Evolutionary conservation across 2,113 vertebrate genomes (phyloP).

Genomic region (Aphyosemion australe): DNA sequence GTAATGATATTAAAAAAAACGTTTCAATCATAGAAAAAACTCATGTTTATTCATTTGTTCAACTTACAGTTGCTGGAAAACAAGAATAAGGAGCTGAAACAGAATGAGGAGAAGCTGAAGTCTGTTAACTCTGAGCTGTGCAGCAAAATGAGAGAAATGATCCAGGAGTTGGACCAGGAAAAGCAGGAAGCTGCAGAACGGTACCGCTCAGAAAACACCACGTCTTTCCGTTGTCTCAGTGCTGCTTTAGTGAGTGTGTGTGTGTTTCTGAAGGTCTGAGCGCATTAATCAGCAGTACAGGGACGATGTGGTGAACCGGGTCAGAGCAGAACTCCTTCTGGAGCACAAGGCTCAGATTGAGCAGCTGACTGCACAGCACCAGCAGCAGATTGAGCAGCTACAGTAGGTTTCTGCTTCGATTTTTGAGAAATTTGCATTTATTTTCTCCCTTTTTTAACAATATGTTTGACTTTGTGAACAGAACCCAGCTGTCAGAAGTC

Average conservation of each 20-base stretch:
- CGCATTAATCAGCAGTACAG: slow-evolving; percentile 89
- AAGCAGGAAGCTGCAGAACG: slow-evolving; percentile 89
- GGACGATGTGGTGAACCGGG: slow-evolving; percentile 86
- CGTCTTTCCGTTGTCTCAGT: neutral
- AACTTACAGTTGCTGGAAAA: slow-evolving; percentile 72
- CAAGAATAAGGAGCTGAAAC: slow-evolving; percentile 82
- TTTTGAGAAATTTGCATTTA: neutral
- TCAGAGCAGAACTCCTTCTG: slow-evolving; percentile 81
- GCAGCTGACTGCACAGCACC: slow-evolving; percentile 78
- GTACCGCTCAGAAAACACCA: slow-evolving; percentile 59
- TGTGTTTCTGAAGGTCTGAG: slow-evolving; percentile 76
- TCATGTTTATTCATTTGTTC: neutral
- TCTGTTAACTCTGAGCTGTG: slow-evolving; percentile 89
- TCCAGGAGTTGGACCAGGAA: slow-evolving; percentile 93
- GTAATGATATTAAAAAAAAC: neutral
- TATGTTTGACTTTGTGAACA: slow-evolving; percentile 48
- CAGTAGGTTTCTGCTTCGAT: slow-evolving; percentile 76
- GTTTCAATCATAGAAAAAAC: slow-evolving; percentile 9
- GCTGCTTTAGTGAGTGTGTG: neutral
- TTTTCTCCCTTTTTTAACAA: neutral
- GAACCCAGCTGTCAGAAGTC: slow-evolving; percentile 82
- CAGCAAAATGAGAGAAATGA: slow-evolving; percentile 94
- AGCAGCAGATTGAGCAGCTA: slow-evolving; percentile 77
- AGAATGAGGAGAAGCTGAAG: slow-evolving; percentile 86
- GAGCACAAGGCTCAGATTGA: slow-evolving; percentile 80